Evolutionary conservation across 2,113 vertebrate genomes (phyloP).

Genomic region (Vombatus ursinus): DNA sequence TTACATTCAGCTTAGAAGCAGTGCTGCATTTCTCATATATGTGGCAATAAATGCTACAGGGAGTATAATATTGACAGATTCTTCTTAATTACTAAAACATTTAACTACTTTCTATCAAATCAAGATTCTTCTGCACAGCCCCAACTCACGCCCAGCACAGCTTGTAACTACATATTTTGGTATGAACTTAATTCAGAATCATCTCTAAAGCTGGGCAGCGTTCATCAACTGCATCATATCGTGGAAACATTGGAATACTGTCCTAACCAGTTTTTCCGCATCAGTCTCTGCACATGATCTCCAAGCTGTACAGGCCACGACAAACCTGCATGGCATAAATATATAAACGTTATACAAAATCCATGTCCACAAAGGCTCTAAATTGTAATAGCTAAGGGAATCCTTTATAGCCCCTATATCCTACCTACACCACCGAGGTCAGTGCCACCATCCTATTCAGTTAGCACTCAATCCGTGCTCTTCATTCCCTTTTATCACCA

Average conservation of each 20-base stretch:
- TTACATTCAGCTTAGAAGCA: constrained; percentile 56
- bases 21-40: constrained; percentile 14
- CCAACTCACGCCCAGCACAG: background rate
- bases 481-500: background rate
- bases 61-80: constrained; percentile 10
- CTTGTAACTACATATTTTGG: background rate
- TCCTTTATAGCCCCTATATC: background rate
- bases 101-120: constrained; percentile 29
- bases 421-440: background rate
- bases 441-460: background rate
- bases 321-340: constrained; percentile 83
- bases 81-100: constrained; percentile 20
- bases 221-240: constrained; percentile 90
- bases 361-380: background rate
- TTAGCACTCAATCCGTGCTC: background rate
- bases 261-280: constrained; percentile 87
- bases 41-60: constrained; percentile 36
- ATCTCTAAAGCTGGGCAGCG: constrained; percentile 86
- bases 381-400: background rate
- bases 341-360: constrained; percentile 22
- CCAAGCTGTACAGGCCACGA: constrained; percentile 88
- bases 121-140: background rate
- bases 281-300: constrained; percentile 92
- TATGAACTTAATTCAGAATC: background rate
- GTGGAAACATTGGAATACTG: constrained; percentile 83